Evolutionary conservation across 2,888 invertebrate genomes (phyloP).

Genomic region (Acleris holmiana): DNA sequence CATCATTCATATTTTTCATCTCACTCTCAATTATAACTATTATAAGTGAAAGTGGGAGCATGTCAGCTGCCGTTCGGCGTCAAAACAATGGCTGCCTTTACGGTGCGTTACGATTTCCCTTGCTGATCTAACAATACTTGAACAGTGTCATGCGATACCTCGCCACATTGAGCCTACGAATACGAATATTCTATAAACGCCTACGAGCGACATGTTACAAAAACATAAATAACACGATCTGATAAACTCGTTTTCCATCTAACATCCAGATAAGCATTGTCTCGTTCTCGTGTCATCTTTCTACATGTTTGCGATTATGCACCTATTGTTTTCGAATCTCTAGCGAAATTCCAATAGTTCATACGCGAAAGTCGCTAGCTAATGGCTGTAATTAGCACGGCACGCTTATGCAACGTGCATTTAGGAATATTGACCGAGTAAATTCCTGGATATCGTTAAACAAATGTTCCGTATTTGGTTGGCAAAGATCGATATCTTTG

Average conservation of each 20-base stretch:
- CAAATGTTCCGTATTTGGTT: constrained; percentile 45
- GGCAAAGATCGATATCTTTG: constrained; percentile 21
- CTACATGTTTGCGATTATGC: neutral
- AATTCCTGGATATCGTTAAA: constrained; percentile 45
- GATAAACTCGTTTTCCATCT: constrained; percentile 25
- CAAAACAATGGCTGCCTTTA: constrained; percentile 52
- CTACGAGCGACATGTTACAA: constrained; percentile 9
- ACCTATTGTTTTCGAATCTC: constrained; percentile 32
- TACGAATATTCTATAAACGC: too few species aligned
- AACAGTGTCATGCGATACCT: constrained; percentile 32
- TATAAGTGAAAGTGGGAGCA: constrained; percentile 34
- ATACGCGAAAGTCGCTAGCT: constrained; percentile 34
- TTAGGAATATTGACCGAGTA: constrained; percentile 1
- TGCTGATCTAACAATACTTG: constrained; percentile 31
- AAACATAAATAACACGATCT: constrained; percentile 26
- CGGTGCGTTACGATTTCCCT: constrained; percentile 42
- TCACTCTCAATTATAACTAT: constrained; percentile 29
- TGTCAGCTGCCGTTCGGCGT: constrained; percentile 38
- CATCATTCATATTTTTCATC: constrained; percentile 8
- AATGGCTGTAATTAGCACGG: constrained; percentile 26
- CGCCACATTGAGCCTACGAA: neutral
- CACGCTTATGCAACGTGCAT: neutral
- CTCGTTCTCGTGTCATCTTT: constrained; percentile 33
- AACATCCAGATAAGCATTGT: constrained; percentile 32
- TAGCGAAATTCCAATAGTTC: constrained; percentile 28